Evolutionary conservation across 2,888 invertebrate genomes (phyloP).

Genomic region (Drosophila putrida): DNA sequence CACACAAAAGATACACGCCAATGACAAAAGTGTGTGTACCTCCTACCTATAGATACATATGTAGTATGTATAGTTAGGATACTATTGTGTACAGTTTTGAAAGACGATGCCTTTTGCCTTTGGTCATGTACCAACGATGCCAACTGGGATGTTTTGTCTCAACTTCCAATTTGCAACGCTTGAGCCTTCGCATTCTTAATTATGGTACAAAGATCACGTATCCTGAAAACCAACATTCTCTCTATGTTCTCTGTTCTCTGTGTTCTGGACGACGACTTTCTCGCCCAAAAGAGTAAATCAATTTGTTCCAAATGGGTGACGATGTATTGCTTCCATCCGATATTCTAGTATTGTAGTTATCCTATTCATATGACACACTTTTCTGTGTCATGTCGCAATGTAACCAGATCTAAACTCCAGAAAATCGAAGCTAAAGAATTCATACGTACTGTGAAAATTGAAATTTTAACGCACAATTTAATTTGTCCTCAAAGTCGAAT

Average conservation of each 20-base stretch:
- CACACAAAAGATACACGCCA: slow-evolving; percentile 33
- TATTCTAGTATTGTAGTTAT: slow-evolving; percentile 20
- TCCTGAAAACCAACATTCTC: slow-evolving; percentile 23
- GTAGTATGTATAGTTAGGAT: slow-evolving; percentile 4
- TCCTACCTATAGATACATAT: slow-evolving; percentile 30
- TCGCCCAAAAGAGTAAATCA: slow-evolving; percentile 69
- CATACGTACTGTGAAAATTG: slow-evolving; percentile 72
- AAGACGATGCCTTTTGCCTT: slow-evolving; percentile 38
- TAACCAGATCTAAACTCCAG: slow-evolving; percentile 58
- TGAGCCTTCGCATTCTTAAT: slow-evolving; percentile 65
- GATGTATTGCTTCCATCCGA: slow-evolving; percentile 49
- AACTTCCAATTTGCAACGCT: slow-evolving; percentile 73
- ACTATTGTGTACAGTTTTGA: slow-evolving; percentile 35
- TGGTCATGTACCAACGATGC: slow-evolving; percentile 34
- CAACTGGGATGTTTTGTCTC: slow-evolving; percentile 54
- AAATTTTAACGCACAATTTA: slow-evolving; percentile 73
- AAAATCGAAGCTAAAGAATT: slow-evolving; percentile 46
- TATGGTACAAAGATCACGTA: slow-evolving; percentile 59
- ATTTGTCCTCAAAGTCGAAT: slow-evolving; percentile 66
- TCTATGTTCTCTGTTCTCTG: slow-evolving; percentile 37
- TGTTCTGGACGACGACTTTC: slow-evolving; percentile 65
- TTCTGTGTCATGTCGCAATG: slow-evolving; percentile 35
- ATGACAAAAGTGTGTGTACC: slow-evolving; percentile 40
- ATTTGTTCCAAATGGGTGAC: slow-evolving; percentile 77
- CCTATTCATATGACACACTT: slow-evolving; percentile 19